A percentile compares a stretch with the other conserved stretches of the same genome.
These are phyloP conservation scores for Acanthis flammea DNA, from an alignment of 2,797 vertebrate genomes.

Conservation along the genomic window DNA sequence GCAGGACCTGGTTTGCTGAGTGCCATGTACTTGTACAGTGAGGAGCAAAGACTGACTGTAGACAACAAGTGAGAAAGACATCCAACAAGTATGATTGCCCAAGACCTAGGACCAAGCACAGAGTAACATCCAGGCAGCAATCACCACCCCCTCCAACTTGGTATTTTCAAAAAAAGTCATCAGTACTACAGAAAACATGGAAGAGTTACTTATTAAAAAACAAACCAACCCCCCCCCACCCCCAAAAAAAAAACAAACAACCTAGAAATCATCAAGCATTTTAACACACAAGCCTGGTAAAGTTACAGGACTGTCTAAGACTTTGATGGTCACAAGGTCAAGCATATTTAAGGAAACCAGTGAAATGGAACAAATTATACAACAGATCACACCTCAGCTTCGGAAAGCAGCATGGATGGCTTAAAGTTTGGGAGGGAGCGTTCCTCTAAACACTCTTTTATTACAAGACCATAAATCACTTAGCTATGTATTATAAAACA, in stretches of 20 bases:
- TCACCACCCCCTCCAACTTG: neutral
- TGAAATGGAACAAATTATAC: neutral
- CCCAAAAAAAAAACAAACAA: neutral
- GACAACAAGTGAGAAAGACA: neutral
- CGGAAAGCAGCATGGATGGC: neutral
- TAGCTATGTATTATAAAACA: neutral
- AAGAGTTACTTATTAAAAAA: neutral
- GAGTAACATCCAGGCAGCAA: neutral
- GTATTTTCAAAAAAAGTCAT: neutral
- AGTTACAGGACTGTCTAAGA: neutral
- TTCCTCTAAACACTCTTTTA: neutral
- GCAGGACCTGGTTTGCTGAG: neutral
- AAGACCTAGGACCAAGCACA: neutral
- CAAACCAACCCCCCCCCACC: too few species aligned
- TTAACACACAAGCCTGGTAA: neutral
- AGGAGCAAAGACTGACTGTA: neutral
- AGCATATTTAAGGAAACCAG: neutral
- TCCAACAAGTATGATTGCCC: neutral
- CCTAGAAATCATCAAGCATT: neutral
- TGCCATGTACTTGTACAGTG: fast-evolving
- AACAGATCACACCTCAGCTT: neutral
- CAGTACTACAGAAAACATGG: neutral
- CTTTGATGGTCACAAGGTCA: neutral
- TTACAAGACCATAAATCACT: neutral
- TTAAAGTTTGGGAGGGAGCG: neutral